Evolutionary conservation across 2,797 vertebrate species (phyloP).

Genomic region (Myoxocephalus aenaeus): DNA sequence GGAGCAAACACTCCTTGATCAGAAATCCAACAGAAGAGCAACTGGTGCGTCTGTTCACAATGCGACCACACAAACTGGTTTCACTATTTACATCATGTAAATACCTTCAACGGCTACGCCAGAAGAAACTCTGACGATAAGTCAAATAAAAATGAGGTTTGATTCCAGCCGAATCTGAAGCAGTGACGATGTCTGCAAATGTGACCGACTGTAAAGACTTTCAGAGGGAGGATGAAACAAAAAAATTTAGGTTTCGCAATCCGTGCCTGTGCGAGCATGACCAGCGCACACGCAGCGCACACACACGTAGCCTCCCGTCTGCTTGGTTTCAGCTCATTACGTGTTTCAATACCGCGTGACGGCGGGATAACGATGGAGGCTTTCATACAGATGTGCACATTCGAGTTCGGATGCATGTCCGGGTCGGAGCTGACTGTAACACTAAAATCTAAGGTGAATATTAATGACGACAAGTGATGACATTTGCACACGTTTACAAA

Average conservation of each 20-base stretch:
- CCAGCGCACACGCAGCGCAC: no score
- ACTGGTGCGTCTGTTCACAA: background rate
- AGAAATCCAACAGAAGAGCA: background rate
- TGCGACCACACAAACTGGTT: background rate
- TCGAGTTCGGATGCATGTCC: background rate
- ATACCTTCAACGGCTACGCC: background rate
- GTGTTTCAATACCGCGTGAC: no score
- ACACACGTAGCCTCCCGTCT: no score
- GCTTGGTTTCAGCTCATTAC: no score
- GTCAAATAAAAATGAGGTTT: background rate
- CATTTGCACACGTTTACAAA: background rate
- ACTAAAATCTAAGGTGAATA: background rate
- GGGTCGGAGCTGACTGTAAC: background rate
- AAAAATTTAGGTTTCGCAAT: background rate
- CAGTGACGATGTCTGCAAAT: background rate
- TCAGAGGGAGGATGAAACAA: background rate
- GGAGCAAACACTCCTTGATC: background rate
- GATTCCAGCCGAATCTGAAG: background rate
- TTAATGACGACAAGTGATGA: background rate
- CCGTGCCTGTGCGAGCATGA: background rate
- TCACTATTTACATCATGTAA: background rate
- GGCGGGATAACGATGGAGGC: no score
- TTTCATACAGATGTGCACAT: background rate
- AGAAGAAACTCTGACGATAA: background rate
- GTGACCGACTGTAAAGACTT: background rate